phyloP scores from a whole-genome alignment of 2,113 vertebrate species.

The Cranoglanis bouderius region DNA sequence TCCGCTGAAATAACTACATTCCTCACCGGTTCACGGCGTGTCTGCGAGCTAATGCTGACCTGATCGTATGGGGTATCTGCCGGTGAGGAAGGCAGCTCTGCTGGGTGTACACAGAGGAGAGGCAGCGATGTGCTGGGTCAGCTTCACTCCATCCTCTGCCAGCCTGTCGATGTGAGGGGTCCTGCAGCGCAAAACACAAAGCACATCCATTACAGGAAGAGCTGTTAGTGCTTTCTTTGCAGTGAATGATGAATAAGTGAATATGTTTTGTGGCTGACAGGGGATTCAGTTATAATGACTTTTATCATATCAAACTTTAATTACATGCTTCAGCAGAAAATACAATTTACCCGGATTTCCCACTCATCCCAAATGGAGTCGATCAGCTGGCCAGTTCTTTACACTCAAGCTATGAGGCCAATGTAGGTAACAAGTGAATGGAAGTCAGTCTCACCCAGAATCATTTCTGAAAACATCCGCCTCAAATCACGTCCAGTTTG shows the following conservation, averaged over 20 bases:
- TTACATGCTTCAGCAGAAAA: slow-evolving; percentile 22
- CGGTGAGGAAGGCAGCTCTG: slow-evolving; percentile 87
- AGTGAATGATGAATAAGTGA: background rate
- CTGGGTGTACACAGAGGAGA: slow-evolving; percentile 86
- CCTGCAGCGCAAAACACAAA: slow-evolving; percentile 65
- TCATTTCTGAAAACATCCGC: background rate
- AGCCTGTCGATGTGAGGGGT: slow-evolving; percentile 84
- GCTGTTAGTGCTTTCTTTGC: background rate
- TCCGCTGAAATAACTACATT: background rate
- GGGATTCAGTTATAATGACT: slow-evolving; percentile 1
- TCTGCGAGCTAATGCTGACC: slow-evolving; percentile 65
- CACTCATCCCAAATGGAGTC: background rate
- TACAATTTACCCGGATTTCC: background rate
- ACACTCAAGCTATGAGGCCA: too few relatives aligned
- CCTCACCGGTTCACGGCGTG: background rate
- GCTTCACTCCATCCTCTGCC: slow-evolving; percentile 75
- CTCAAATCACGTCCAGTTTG: background rate
- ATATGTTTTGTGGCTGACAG: background rate
- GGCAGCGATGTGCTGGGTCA: slow-evolving; percentile 87
- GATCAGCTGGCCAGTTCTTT: background rate
- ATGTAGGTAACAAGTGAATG: background rate
- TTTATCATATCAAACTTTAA: slow-evolving; percentile 26
- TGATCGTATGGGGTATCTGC: slow-evolving; percentile 86
- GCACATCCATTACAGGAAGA: slow-evolving; percentile 5
- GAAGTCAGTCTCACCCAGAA: background rate